Evolutionary conservation across 2,797 vertebrate species (phyloP), one percentile per base, ranked within the genome.

Genomic region (Neopelma chrysocephalum): DNA sequence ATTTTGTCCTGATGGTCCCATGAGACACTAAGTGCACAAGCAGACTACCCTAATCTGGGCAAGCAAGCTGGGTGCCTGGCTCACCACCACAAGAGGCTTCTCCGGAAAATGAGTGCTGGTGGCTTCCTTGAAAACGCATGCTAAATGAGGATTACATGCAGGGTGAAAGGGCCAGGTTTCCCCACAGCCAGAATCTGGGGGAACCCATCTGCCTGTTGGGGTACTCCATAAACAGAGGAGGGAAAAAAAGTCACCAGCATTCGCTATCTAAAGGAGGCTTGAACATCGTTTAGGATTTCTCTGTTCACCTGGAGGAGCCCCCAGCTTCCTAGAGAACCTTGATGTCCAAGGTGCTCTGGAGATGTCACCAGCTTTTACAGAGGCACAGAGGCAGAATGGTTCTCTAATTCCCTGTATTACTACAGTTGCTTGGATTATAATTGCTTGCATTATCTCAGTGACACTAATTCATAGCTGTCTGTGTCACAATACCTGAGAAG

Each of bases 181-280:
- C 54, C 32, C 56, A 26, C 2, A 4, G 25, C 50, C 40, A 53
- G 29, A 58, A 78, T 47, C 32, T 26, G 23, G 16, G 32, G 16
- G 38, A 58, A 23, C 6, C 17, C 0, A 0, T 32, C 77, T 3
- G 3, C 25, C 6, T 80, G 7, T 19, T 3, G 1, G 9, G 11
- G 11, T 45, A 50, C 9, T 66, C 48, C 7, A 9, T 11, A 45
- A 80, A 43, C 23, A 18, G 25, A 64, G 11, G 9, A 87, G 11
- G 17, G 20, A 1, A 18, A 43, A 76, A 54, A 72, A 36, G 20
- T 32, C 12, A 34, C 0, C 0, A 32, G 34, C 14, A 31, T 47
- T 78, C 47, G 1, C 43, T 51, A 53, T 54, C 53, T 25, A 21
- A 38, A 34, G 17, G 13, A 78, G 26, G 13, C 47, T 31, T 86